These are phyloP conservation scores for Diprion similis DNA, from an alignment of 1,140 invertebrate species.

Conservation along the genomic window DNA sequence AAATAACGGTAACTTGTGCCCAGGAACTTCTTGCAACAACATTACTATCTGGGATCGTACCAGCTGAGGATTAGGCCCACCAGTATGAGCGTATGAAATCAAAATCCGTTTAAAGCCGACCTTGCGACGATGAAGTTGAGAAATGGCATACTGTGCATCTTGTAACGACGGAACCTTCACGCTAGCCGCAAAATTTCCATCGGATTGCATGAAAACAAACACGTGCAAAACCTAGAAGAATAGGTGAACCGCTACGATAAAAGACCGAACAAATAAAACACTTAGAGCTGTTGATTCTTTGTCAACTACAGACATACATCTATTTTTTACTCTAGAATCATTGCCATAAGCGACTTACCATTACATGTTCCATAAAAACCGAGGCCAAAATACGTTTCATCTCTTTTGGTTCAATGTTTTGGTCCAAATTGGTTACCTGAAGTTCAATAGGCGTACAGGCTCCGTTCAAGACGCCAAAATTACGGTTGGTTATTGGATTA, in stretches of 20 bases:
- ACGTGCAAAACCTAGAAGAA: constrained; percentile 70
- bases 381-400: constrained; percentile 72
- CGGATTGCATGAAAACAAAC: constrained; percentile 71
- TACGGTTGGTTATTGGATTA: constrained; percentile 55
- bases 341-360: constrained; percentile 58
- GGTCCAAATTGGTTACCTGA: constrained; percentile 79
- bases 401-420: constrained; percentile 74
- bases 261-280: constrained; percentile 16
- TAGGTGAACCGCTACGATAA: constrained; percentile 8
- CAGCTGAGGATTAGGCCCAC: constrained; percentile 70
- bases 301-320: neutral
- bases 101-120: constrained; percentile 83
- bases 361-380: constrained; percentile 74
- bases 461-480: constrained; percentile 37
- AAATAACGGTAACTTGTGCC: constrained; percentile 79
- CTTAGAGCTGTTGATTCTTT: neutral
- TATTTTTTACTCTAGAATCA: neutral
- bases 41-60: constrained; percentile 71
- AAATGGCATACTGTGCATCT: constrained; percentile 84
- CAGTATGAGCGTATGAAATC: constrained; percentile 75
- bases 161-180: constrained; percentile 71
- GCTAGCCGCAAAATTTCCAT: constrained; percentile 72
- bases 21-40: constrained; percentile 75
- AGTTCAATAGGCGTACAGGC: constrained; percentile 68
- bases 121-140: constrained; percentile 81